Base-by-base conservation (phyloP, 2,888 invertebrate genomes). In the Toxonevra muliebris region DNA sequence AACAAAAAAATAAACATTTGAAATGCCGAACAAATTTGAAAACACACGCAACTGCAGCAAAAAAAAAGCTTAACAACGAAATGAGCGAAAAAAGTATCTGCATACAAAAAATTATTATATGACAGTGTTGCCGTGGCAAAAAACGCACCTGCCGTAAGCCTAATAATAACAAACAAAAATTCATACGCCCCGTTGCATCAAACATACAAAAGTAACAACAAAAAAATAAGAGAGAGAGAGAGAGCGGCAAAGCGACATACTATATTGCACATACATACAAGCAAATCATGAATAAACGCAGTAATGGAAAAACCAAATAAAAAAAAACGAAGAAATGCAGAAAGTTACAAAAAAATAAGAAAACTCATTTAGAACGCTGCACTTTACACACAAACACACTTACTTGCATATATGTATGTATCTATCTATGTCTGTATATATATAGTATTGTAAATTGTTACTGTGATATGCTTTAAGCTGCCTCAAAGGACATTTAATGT, bases 401-500 rank as follows among this genome's bases (percentile, higher is more conserved):
- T 61, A 61, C 48, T 41, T 40, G 57, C 55, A 66, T 66, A 50
- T 57, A 59, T 54, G 7, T 30, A 4, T 30, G 30, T 30, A 30
- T 30, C 3, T 30, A 30, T 2, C 2, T 30, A 30, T 30, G 30
- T 30, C 2, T 30, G 30, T 30, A 30, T 30, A 30, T 30, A 7
- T 30, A 30, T 30, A 7, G 7, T 30, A 7, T 30, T 30, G 30
- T 30, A 30, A 30, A 30, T 30, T 30, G 30, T 30, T 2, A 30
- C 30, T 30, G 30, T 48, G 48, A 48, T 15, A n/a, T 15, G 48
- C 48, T 48, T 58, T 67, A 53, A 67, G 67, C 59, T 61, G 59
- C 62, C 67, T 67, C 67, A 67, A 54, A 62, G 62, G 67, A 67
- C 67, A 58, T 67, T 67, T 67, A 67, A 67, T 67, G 62, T 67